Base-by-base conservation (phyloP, 1,140 invertebrate genomes). In the Diabrotica virgifera region DNA sequence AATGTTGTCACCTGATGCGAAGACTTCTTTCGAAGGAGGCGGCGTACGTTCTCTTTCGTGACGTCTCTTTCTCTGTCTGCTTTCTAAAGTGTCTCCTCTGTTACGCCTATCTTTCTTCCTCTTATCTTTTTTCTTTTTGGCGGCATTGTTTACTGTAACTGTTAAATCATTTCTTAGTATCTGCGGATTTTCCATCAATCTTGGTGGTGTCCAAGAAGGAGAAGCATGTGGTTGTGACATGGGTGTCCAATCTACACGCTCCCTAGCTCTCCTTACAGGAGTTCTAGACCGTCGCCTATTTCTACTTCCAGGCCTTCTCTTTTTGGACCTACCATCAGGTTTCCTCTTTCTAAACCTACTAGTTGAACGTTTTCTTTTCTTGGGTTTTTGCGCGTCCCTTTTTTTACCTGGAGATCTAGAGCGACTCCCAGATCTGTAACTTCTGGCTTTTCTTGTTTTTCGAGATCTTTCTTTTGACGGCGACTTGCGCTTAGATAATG, bases 1-100 rank as follows among this genome's bases (percentile, higher is more conserved):
- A 61, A 96, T 95, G 75, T 94, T 95, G 78, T 95, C 92, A 5
- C 93, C 94, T 35, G 92, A 94, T 0, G 93, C 91, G 74, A 94
- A 95, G 0, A 96, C 92, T 80, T 95, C 93, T 77, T 96, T 96
- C 0, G 88, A 90, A 2, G 90, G 90, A 5, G 84, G 80, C 0
- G 85, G 84, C 0, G 83, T 83, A 61, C 83, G 82, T 24, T 84
- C 81, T 50, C 82, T 75, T 59, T 82, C 79, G 38, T 77, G 80
- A 69, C 73, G 58, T 64, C 83, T 87, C 68, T 76, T 83, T 67
- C 81, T 84, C 72, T 78, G 83, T 72, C 74, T 81, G 38, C 70
- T 78, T 79, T 81, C 70, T 77, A 80, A 5, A 68, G 64, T 66
- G 78, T 85, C 65, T 74, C 82, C 65, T 74, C 82, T 68, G 54